Conservation (phyloP, 2,113 vertebrate genomes). For the Alligator mississippiensis region DNA sequence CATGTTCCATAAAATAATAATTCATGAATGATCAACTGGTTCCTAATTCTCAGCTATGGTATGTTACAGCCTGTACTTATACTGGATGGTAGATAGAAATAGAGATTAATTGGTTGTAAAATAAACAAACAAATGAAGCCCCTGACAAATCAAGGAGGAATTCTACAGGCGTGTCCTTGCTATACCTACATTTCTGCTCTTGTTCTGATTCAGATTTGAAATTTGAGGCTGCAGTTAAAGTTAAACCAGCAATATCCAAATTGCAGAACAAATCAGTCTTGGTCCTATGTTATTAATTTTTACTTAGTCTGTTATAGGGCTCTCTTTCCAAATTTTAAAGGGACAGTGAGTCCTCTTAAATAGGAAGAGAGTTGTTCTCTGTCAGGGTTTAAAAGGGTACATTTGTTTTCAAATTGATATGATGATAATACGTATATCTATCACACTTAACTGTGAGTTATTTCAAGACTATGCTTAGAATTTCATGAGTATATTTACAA, state of each 20-base stretch:
- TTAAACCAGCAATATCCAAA: background rate
- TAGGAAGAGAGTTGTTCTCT: background rate
- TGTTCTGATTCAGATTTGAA: background rate
- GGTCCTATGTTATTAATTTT: background rate
- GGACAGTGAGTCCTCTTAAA: background rate
- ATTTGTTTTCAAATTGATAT: background rate
- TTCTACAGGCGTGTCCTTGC: background rate
- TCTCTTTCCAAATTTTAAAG: constrained; percentile 13
- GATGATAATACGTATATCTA: background rate
- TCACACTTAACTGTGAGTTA: background rate
- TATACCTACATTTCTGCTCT: background rate
- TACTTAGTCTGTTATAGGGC: background rate
- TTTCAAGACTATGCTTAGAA: background rate
- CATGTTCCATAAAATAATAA: background rate
- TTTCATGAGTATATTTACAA: background rate
- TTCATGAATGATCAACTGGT: background rate
- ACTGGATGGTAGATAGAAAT: background rate
- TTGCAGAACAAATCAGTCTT: background rate
- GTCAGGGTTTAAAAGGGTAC: background rate
- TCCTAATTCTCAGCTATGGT: background rate
- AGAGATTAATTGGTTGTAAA: background rate
- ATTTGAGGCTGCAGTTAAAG: background rate
- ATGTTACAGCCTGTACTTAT: background rate
- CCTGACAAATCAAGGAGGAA: background rate
- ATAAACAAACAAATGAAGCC: background rate